Base-by-base conservation (phyloP, 1,140 invertebrate genomes). In the Pachypsylla venusta region DNA sequence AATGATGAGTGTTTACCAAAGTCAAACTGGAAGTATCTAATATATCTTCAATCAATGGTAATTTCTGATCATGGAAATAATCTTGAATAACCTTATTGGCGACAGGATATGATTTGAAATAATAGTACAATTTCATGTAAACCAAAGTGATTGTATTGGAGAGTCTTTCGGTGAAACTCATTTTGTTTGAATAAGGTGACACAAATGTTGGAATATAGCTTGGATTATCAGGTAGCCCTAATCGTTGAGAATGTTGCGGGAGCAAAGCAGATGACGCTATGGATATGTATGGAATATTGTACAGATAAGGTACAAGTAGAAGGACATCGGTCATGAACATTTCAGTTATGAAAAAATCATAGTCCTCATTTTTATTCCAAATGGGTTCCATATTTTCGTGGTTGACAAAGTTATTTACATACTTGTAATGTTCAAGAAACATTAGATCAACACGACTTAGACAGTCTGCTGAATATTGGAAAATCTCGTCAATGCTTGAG, bases 161-260 rank as follows among this genome's bases (percentile, higher is more conserved):
- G 12, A 76, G 26, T 25, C 76, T 67, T 14, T 73, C 67, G 0
- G 62, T 60, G 53, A 81, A 73, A 7, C 70, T 69, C 69, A 82
- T 80, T 35, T 74, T 72, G 55, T 76, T 74, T 3, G 53, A 60
- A 25, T n/a, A 53, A 10, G 48, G 12, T 1, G 35, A 42, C 13
- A 56, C 25, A 7, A 25, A 53, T 7, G 59, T 59, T 1, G 63
- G 63, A 19, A 65, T 60, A 27, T 64, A 66, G 1, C 62, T 56
- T 1, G 64, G 62, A 54, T 60, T 63, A 20, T 62, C 57, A 2
- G 64, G 62, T 24, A 55, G 60, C 1, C 58, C 62, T 16, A 65
- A 56, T 35, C 75, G 69, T 13, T 73, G 68, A 39, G 74, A 75
- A 59, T 77, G 73, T 77, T 78, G 84, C 13, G 79, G 72, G 74